phyloP scores from a whole-genome alignment of 2,797 vertebrate genomes.

The Erpetoichthys calabaricus region DNA sequence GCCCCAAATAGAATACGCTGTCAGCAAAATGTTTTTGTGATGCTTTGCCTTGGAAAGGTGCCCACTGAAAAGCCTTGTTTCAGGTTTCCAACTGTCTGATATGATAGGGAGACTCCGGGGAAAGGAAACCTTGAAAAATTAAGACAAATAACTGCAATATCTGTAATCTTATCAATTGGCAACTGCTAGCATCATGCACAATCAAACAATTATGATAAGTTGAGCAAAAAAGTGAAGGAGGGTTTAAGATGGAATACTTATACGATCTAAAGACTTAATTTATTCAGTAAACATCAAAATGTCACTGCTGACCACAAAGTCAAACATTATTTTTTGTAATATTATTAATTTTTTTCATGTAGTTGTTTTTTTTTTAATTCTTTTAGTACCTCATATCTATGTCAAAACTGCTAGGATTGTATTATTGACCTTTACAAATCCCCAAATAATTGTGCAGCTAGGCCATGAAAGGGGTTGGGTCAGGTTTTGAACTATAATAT shows the following conservation, averaged over 20 bases:
- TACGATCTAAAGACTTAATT: no score
- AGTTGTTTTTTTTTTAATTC: no score
- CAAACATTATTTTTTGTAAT: neutral
- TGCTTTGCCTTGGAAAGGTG: constrained; percentile 1
- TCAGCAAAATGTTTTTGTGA: constrained; percentile 8
- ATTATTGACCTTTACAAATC: neutral
- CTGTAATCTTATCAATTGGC: neutral
- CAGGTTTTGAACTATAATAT: constrained; percentile 12
- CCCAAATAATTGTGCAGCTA: neutral
- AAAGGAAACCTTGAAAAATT: constrained; percentile 1
- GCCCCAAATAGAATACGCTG: constrained; percentile 8
- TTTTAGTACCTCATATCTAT: neutral
- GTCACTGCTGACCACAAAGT: no score
- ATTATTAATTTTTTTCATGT: neutral
- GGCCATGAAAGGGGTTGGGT: constrained; percentile 9
- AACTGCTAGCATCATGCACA: neutral
- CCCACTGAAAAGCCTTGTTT: constrained; percentile 1
- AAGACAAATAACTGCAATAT: neutral
- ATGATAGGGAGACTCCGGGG: constrained; percentile 1
- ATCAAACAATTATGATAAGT: neutral
- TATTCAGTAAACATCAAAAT: no score
- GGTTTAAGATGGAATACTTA: no score
- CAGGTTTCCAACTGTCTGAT: neutral
- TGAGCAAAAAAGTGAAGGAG: neutral
- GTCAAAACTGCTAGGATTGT: neutral